Conservation (phyloP, 1,140 invertebrate genomes). For the Halictus rubicundus region DNA sequence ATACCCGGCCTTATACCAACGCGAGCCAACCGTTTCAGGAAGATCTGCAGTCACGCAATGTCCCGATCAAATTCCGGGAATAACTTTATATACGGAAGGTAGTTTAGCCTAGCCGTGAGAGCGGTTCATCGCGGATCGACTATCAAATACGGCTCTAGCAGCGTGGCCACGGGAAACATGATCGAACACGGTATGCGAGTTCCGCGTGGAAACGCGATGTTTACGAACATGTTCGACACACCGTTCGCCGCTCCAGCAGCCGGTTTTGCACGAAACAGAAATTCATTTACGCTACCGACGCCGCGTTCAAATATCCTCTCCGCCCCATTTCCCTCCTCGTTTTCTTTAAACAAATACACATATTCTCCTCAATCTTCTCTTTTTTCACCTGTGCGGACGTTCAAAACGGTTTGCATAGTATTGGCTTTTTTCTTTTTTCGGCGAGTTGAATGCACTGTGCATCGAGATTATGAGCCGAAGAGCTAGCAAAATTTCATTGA, state of each 20-base stretch:
- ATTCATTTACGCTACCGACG: background rate
- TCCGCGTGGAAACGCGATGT: slow-evolving; percentile 1
- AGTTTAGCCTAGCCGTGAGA: slow-evolving; percentile 42
- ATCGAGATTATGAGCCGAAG: no score
- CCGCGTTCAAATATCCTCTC: no score
- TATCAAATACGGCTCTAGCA: slow-evolving; percentile 51
- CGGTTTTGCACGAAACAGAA: background rate
- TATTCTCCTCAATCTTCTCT: no score
- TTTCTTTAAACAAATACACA: no score
- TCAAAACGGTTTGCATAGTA: no score
- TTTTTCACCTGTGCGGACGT: no score
- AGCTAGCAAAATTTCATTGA: no score
- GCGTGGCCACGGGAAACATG: slow-evolving; percentile 2
- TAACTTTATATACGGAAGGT: slow-evolving; percentile 62
- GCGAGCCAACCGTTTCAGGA: slow-evolving; percentile 65
- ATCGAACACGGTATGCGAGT: background rate
- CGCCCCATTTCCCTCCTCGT: no score
- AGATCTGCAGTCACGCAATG: slow-evolving; percentile 75
- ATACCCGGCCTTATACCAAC: background rate
- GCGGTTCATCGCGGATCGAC: slow-evolving; percentile 20
- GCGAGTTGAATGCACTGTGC: no score
- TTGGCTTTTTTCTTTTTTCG: no score
- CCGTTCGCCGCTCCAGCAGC: no score
- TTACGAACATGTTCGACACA: no score
- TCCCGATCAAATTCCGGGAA: slow-evolving; percentile 75